Base-by-base conservation (phyloP, 2,888 invertebrate species). In the Metopia argyrocephala region DNA sequence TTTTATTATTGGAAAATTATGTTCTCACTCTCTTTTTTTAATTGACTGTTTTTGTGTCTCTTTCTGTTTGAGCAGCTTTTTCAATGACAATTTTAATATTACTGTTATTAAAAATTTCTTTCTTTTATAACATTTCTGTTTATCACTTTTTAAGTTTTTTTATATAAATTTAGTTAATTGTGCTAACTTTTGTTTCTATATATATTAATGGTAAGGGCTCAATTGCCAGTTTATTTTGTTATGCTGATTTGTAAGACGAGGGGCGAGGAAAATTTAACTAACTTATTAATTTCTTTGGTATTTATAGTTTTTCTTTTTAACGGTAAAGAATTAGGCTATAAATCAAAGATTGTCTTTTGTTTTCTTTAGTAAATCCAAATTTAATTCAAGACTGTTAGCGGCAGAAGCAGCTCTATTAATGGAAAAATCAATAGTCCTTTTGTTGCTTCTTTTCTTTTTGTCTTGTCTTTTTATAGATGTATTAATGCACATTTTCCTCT, bases 321-420 rank as follows among this genome's bases (percentile, higher is more conserved):
- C 20, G 6, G 2, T 20, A n/a, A 48, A 15, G 31, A 48, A 25
- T 27, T 50, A 48, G 5, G 31, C 56, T 78, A 74, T 56, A 75
- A 81, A 78, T 81, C 81, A 81, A 78, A 81, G 81, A 81, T 75
- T 78, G 62, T 81, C 81, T 70, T 70, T 81, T 50, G 74, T 81
- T 81, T 74, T 81, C 54, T 74, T 81, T 70, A 78, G 56, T 66
- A 81, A 66, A 70, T 64, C 78, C 66, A 78, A 78, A 75, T 81
- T 75, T 18, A 81, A 65, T 59, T 50, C 46, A 65, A 70, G 69
- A 70, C 78, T 62, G 46, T 21, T 66, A 28, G 28, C 70, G 20
- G 20, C 68, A 57, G 73, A 71, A 78, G 71, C 78, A 31, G 31
- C 31, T 31, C 9, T 31, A 25, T 66, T 46, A n/a, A 62, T 31